phyloP scores from a whole-genome alignment of 2,888 invertebrate genomes.

The Heliconius cydno region DNA sequence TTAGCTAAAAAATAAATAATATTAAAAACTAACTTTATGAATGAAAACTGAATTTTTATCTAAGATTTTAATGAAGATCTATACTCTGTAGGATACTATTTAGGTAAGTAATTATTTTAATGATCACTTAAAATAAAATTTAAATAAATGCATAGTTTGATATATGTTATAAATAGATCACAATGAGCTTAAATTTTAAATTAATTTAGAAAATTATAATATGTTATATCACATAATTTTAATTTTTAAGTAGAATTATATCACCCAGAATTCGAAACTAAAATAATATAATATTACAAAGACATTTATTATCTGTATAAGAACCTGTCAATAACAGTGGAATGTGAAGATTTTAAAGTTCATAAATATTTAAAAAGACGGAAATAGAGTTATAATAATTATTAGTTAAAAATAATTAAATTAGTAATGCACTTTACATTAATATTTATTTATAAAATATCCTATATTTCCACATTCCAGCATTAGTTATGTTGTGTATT shows the following conservation, averaged over 20 bases:
- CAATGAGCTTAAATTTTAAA: slow-evolving; percentile 33
- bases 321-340: too few relatives aligned
- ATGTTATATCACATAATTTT: slow-evolving; percentile 39
- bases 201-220: slow-evolving; percentile 27
- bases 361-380: too few relatives aligned
- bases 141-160: slow-evolving; percentile 22
- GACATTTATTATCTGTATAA: not conserved
- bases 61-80: not conserved
- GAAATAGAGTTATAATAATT: too few relatives aligned
- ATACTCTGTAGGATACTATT: not conserved
- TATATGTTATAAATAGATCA: slow-evolving; percentile 42
- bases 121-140: slow-evolving; percentile 1
- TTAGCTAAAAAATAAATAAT: slow-evolving; percentile 8
- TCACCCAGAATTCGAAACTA: slow-evolving; percentile 2
- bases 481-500: too few relatives aligned
- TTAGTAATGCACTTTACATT: too few relatives aligned
- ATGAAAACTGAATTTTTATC: not conserved
- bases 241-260: slow-evolving; percentile 42
- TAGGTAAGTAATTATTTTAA: not conserved
- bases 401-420: too few relatives aligned
- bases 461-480: too few relatives aligned
- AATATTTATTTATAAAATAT: too few relatives aligned
- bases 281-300: not conserved
- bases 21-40: not conserved
- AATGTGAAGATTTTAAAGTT: too few relatives aligned